Conservation (phyloP, 2,888 invertebrate genomes). For the Microplitis deprimator region DNA sequence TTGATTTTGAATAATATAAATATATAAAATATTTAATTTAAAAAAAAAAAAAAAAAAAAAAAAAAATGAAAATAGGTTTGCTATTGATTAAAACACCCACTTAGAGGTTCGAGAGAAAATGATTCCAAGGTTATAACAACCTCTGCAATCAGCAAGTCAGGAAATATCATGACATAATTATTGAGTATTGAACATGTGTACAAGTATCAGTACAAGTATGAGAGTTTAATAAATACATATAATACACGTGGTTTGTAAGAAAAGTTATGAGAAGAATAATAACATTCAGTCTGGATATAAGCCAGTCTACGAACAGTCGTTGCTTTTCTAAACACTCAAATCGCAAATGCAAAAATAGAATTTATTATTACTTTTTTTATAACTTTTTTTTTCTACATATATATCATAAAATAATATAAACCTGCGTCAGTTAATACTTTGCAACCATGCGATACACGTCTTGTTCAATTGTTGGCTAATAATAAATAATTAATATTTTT, state of each 20-base stretch:
- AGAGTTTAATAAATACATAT: not conserved
- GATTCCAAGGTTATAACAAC: constrained; percentile 23
- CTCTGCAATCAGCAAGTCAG: constrained; percentile 22
- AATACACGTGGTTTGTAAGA: constrained; percentile 5
- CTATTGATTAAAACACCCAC: constrained; percentile 35
- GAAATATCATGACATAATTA: constrained; percentile 38
- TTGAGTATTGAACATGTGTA: not conserved
- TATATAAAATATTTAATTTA: not conserved
- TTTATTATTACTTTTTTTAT: not conserved
- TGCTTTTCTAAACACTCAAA: not conserved
- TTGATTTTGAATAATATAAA: not conserved
- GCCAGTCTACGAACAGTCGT: constrained; percentile 26
- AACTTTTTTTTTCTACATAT: not conserved
- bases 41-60: not conserved
- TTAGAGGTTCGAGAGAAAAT: constrained; percentile 9
- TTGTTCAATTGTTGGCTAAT: not conserved
- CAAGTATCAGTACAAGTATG: not conserved
- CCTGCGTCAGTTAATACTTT: not conserved
- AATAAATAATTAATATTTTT: not conserved
- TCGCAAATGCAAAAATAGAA: constrained; percentile 2
- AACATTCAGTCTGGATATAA: constrained; percentile 24
- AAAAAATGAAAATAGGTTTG: not conserved
- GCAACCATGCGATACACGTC: not conserved
- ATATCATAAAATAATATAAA: not conserved
- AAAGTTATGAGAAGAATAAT: constrained; percentile 23